phyloP scores from a whole-genome alignment of 2,888 invertebrate species.

The Lymantria monacha region DNA sequence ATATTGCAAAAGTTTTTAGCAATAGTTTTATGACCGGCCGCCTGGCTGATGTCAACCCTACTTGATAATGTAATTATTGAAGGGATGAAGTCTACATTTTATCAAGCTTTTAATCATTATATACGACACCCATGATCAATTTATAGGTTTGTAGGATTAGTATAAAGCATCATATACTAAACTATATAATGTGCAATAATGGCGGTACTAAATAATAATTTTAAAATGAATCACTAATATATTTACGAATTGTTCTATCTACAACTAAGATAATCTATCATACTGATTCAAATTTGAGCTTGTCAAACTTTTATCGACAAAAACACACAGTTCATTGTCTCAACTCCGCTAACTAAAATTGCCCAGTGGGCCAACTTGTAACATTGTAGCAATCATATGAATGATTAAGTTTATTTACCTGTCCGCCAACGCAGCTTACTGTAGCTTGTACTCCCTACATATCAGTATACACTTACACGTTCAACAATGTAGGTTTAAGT shows the following conservation, averaged over 20 bases:
- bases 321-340: not conserved
- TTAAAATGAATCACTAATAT: too few relatives aligned
- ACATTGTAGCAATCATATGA: slow-evolving; percentile 53
- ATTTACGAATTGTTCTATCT: not conserved
- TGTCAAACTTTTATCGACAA: not conserved
- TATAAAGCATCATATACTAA: too few relatives aligned
- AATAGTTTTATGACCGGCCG: too few relatives aligned
- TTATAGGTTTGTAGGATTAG: too few relatives aligned
- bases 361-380: slow-evolving; percentile 21
- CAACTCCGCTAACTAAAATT: slow-evolving; percentile 17
- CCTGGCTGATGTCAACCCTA: too few relatives aligned
- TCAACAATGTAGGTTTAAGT: slow-evolving; percentile 11
- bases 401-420: slow-evolving; percentile 62
- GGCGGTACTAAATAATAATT: too few relatives aligned
- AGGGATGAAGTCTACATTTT: too few relatives aligned
- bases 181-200: too few relatives aligned
- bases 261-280: slow-evolving; percentile 15
- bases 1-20: too few relatives aligned
- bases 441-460: slow-evolving; percentile 2
- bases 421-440: slow-evolving; percentile 61
- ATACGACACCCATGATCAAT: too few relatives aligned
- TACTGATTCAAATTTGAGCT: not conserved
- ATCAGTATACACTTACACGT: slow-evolving; percentile 7
- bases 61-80: too few relatives aligned
- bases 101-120: too few relatives aligned